Percentiles rank a stretch among this genome's conserved stretches.
Conservation (phyloP, 37 sponge, comb jelly and placozoan genomes). For the Cladorhizidae sp. region DNA sequence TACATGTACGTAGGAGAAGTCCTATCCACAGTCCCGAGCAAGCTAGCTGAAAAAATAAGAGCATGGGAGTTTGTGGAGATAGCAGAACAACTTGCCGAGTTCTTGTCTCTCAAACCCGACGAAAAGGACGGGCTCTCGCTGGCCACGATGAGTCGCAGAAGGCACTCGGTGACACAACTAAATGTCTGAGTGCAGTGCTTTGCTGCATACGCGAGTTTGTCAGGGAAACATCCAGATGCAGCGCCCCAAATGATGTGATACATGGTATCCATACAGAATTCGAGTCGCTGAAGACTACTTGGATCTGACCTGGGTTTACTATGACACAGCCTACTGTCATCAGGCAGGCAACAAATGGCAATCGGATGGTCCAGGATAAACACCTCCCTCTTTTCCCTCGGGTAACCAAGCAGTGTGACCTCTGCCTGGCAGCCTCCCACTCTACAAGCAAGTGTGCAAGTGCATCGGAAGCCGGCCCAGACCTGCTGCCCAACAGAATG, state of each 20-base stretch:
- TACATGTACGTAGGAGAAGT: too few species aligned
- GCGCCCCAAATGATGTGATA: background rate
- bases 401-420: background rate
- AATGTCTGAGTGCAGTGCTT: background rate
- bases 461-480: background rate
- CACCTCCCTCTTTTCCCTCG: conserved; percentile 24
- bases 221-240: background rate
- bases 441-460: too few species aligned
- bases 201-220: background rate
- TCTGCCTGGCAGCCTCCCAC: too few species aligned
- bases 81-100: background rate
- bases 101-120: background rate
- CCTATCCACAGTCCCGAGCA: too few species aligned
- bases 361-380: conserved; percentile 25
- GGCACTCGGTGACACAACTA: background rate
- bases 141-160: background rate
- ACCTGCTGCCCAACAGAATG: background rate
- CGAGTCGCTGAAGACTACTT: background rate
- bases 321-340: conserved; percentile 28
- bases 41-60: too few species aligned
- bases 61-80: background rate
- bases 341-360: conserved; percentile 25
- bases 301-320: conserved; percentile 11
- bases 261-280: too few species aligned
- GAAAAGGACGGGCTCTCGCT: background rate